Conservation (phyloP, 2,888 invertebrate species). For the Agrypnus murinus region DNA sequence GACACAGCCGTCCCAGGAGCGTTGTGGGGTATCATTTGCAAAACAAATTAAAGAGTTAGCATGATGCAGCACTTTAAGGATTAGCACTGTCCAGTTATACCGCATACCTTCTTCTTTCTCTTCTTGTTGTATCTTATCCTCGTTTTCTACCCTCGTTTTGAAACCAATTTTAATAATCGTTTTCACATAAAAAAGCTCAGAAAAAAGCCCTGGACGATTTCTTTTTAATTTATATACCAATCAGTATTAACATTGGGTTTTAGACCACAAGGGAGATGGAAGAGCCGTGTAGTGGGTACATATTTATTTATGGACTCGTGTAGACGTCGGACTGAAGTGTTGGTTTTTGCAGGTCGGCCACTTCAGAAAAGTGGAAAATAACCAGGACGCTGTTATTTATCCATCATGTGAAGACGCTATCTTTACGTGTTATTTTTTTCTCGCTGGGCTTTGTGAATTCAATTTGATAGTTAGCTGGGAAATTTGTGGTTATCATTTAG, state of each 20-base stretch:
- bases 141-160: background rate
- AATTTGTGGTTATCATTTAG: too few relatives aligned
- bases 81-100: slow-evolving; percentile 61
- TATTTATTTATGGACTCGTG: slow-evolving; percentile 36
- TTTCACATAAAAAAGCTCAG: background rate
- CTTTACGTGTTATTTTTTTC: slow-evolving; percentile 21
- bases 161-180: slow-evolving; percentile 18
- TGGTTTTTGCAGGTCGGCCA: slow-evolving; percentile 34
- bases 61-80: slow-evolving; percentile 69
- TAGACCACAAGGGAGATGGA: slow-evolving; percentile 15
- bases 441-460: slow-evolving; percentile 2
- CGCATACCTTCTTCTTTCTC: slow-evolving; percentile 13
- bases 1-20: slow-evolving; percentile 55
- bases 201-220: slow-evolving; percentile 5
- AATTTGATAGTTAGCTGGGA: background rate
- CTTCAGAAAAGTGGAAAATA: slow-evolving; percentile 43
- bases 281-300: slow-evolving; percentile 24
- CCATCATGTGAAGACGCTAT: slow-evolving; percentile 26
- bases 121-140: background rate
- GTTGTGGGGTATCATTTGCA: slow-evolving; percentile 66
- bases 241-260: slow-evolving; percentile 21
- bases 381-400: slow-evolving; percentile 38
- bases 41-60: slow-evolving; percentile 70
- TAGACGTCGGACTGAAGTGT: slow-evolving; percentile 22
- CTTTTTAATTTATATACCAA: slow-evolving; percentile 22